These are phyloP conservation scores for Chrysemys picta DNA, from an alignment of 2,113 vertebrate species.

Conservation along the genomic window DNA sequence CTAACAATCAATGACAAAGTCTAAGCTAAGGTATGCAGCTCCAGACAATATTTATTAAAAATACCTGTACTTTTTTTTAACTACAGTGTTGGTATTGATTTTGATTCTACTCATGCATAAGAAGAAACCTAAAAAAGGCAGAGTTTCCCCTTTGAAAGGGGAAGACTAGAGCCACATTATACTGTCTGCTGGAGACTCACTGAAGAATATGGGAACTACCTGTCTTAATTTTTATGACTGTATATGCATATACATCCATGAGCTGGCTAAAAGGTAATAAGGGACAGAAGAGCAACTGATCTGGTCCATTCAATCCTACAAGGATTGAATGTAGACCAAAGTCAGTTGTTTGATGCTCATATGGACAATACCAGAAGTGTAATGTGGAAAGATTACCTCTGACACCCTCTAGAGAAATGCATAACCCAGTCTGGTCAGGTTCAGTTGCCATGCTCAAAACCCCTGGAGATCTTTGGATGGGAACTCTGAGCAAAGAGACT, in stretches of 20 bases:
- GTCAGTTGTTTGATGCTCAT: accelerated
- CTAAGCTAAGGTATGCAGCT: background rate
- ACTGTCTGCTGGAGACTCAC: background rate
- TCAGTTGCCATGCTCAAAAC: background rate
- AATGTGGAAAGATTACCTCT: background rate
- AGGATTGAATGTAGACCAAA: background rate
- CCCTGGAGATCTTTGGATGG: background rate
- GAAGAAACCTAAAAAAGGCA: background rate
- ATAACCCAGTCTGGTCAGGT: background rate
- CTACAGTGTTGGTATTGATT: background rate
- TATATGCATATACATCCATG: background rate
- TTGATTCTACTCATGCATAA: background rate
- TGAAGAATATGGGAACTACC: background rate
- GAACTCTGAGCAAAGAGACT: background rate
- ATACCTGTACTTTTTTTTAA: background rate
- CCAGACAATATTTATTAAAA: background rate
- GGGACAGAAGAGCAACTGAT: background rate
- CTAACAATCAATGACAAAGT: background rate
- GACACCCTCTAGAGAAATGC: background rate
- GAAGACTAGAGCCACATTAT: background rate
- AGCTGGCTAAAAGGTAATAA: background rate
- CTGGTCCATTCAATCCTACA: background rate
- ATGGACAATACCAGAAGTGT: accelerated
- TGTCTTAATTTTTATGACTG: background rate
- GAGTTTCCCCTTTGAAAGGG: accelerated